phyloP scores from a whole-genome alignment of 92 coral and sea anemone genomes.

The Porites evermanni region DNA sequence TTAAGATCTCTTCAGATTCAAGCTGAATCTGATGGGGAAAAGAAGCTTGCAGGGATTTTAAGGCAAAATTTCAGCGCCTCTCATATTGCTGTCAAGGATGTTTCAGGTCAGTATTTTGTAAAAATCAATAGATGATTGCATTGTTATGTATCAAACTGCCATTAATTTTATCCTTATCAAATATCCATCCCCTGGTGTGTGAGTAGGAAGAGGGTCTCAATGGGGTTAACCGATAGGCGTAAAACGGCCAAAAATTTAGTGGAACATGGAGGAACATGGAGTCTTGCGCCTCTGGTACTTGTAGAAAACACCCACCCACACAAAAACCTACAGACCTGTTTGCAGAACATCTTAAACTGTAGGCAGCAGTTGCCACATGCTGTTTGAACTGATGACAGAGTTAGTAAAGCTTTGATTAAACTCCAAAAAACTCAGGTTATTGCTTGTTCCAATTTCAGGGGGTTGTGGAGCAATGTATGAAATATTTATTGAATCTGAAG shows the following conservation, averaged over 20 bases:
- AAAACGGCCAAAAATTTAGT: too few relatives aligned
- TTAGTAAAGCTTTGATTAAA: too few relatives aligned
- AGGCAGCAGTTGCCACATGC: not conserved
- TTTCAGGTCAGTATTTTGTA: slow-evolving; percentile 74
- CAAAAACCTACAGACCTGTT: too few relatives aligned
- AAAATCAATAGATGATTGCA: not conserved
- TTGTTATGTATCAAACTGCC: too few relatives aligned
- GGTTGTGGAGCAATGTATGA: slow-evolving; percentile 99
- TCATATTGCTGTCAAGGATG: slow-evolving; percentile 85
- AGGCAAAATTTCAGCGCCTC: slow-evolving; percentile 80
- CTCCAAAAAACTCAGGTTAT: not conserved
- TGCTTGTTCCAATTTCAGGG: slow-evolving; percentile 52
- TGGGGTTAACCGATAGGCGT: too few relatives aligned
- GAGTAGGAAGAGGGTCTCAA: too few relatives aligned
- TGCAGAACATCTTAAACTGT: not conserved
- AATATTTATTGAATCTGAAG: slow-evolving; percentile 87
- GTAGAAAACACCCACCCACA: too few relatives aligned
- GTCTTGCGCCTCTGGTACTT: too few relatives aligned
- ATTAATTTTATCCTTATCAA: not conserved
- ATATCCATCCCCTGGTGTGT: not conserved
- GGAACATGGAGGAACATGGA: too few relatives aligned
- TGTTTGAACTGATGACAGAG: too few relatives aligned
- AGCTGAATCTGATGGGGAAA: slow-evolving; percentile 79
- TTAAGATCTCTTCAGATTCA: slow-evolving; percentile 41
- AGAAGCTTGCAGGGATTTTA: slow-evolving; percentile 77